Percentiles rank a stretch among this genome's conserved stretches.
phyloP scores from a whole-genome alignment of 1,140 invertebrate species.

The Andricus grossulariae region DNA sequence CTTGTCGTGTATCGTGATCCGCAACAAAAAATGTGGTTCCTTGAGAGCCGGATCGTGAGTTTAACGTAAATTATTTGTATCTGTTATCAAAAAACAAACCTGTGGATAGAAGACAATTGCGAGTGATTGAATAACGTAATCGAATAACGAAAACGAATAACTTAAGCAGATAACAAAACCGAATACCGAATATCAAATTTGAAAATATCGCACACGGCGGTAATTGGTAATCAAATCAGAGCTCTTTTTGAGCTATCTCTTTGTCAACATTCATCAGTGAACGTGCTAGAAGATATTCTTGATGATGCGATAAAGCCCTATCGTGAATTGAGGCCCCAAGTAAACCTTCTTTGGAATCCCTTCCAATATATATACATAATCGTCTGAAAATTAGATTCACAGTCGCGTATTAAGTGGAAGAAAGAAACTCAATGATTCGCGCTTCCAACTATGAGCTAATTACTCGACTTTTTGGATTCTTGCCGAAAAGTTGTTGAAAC shows the following conservation, averaged over 20 bases:
- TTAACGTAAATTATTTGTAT: no score
- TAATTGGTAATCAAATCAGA: neutral
- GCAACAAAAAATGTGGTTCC: no score
- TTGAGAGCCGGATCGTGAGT: no score
- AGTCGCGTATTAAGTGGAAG: neutral
- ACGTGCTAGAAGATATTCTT: neutral
- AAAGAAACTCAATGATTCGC: neutral
- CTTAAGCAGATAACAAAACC: no score
- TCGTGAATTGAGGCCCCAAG: neutral
- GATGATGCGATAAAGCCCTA: neutral
- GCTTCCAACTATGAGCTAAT: neutral
- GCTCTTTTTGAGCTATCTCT: neutral
- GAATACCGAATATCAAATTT: no score
- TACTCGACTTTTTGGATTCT: neutral
- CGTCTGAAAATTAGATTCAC: neutral
- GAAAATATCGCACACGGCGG: no score
- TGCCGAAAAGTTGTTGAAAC: neutral
- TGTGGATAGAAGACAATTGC: no score
- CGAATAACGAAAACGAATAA: no score
- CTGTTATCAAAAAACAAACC: no score
- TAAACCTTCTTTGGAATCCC: neutral
- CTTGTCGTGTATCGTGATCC: no score
- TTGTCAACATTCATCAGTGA: neutral
- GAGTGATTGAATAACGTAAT: no score
- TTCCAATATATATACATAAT: constrained; percentile 19